phyloP scores from a whole-genome alignment of 2,888 invertebrate genomes.

The Hoplodrina ambigua region DNA sequence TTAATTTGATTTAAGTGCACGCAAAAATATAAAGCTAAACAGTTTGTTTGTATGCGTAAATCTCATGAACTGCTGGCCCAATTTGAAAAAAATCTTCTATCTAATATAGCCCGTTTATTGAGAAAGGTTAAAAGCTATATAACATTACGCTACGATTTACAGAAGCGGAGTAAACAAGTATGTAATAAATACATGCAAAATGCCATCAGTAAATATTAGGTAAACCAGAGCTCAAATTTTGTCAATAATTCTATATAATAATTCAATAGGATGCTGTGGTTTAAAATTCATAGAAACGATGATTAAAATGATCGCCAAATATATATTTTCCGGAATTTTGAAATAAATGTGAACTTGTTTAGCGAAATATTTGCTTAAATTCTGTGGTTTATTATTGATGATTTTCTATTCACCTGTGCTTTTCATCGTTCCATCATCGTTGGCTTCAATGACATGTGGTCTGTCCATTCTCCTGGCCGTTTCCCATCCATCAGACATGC shows the following conservation, averaged over 20 bases:
- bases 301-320: neutral
- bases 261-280: neutral
- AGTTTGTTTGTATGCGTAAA: too few relatives aligned
- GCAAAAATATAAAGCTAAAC: neutral
- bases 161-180: too few relatives aligned
- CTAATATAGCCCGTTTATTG: too few relatives aligned
- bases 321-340: neutral
- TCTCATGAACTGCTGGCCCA: too few relatives aligned
- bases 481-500: slow-evolving; percentile 93
- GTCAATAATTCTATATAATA: neutral
- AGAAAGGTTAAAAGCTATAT: too few relatives aligned
- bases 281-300: neutral
- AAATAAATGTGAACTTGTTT: neutral
- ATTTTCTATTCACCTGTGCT: slow-evolving; percentile 80
- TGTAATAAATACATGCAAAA: too few relatives aligned
- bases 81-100: too few relatives aligned
- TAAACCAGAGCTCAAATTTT: neutral
- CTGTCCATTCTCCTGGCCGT: slow-evolving; percentile 91
- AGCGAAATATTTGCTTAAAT: neutral
- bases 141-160: too few relatives aligned
- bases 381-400: neutral
- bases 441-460: slow-evolving; percentile 89
- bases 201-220: neutral
- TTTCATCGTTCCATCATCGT: slow-evolving; percentile 89
- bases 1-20: neutral